Base-by-base conservation (phyloP, 2,888 invertebrate species). In the Autographa pulchrina region DNA sequence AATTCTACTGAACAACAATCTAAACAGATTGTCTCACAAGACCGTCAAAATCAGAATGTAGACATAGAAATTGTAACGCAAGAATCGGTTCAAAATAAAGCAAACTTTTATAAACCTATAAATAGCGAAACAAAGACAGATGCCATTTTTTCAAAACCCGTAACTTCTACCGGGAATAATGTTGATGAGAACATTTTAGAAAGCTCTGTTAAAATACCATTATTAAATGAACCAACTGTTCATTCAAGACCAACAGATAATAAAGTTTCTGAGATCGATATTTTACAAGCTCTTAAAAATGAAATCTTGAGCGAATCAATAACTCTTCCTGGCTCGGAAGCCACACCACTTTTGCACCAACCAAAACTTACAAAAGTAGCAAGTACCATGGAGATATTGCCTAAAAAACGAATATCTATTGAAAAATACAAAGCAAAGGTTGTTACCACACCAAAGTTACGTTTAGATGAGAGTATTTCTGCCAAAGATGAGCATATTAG, bases 371-470 rank as follows among this genome's bases (percentile, higher is more conserved):
- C 89, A 18, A 95, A 95, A 89, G 93, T 95, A 11, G 87, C 90
- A 16, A 92, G 88, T 68, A 89, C 89, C 54, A 86, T 90, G 76
- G 92, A 92, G 85, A 87, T 91, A 63, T 82, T 89, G 35, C 88
- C 90, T 9, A 95, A 94, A 74, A 96, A 94, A 86, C 90, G 94
- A 84, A 96, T 96, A 74, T 95, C 96, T 9, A 92, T 96, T 59
- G 96, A 96, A 86, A 96, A 91, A 58, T 96, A 96, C 77, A 96
- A 96, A 87, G 89, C 93, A 73, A 96, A 94, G 78, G 74, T 90
- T 7, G 81, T 75, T 32, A 75, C 82, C 63, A 63, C 87, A 5
- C 65, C 82, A 48, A 66, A 70, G 18, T 79, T 81, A 69, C 65
- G 80, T 63, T 70, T 87, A 35, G 78, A 62, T 79, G 7, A 87